phyloP scores from a whole-genome alignment of 2,797 vertebrate genomes.

The Hypotaenidia philippensis region DNA sequence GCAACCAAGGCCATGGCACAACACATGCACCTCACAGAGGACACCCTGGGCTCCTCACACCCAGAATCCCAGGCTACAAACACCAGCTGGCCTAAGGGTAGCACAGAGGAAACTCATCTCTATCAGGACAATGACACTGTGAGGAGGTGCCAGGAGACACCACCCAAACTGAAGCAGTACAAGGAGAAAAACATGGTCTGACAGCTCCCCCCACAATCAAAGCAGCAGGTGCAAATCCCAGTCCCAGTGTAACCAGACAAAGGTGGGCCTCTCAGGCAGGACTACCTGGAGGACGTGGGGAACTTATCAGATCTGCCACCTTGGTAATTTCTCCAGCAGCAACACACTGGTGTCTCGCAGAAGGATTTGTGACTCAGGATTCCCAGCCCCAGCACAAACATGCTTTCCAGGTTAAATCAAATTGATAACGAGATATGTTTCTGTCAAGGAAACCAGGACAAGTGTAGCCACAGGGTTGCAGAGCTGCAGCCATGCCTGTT shows the following conservation, averaged over 20 bases:
- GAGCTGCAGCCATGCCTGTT: slow-evolving; percentile 22
- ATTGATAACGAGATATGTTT: slow-evolving; percentile 34
- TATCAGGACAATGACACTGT: fast-evolving
- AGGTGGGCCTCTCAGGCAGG: background rate
- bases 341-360: background rate
- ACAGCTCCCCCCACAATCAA: background rate
- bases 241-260: background rate
- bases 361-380: background rate
- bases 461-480: background rate
- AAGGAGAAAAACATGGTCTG: background rate
- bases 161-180: background rate
- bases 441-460: slow-evolving; percentile 49
- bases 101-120: background rate
- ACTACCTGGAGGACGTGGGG: background rate
- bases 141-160: background rate
- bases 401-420: background rate
- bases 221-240: background rate
- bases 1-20: background rate
- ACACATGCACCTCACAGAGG: fast-evolving
- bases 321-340: background rate
- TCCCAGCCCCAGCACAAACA: background rate
- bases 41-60: background rate
- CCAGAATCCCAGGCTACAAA: background rate
- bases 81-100: background rate
- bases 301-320: fast-evolving